Conservation (phyloP, 2,113 vertebrate species). For the Labeo rohita region DNA sequence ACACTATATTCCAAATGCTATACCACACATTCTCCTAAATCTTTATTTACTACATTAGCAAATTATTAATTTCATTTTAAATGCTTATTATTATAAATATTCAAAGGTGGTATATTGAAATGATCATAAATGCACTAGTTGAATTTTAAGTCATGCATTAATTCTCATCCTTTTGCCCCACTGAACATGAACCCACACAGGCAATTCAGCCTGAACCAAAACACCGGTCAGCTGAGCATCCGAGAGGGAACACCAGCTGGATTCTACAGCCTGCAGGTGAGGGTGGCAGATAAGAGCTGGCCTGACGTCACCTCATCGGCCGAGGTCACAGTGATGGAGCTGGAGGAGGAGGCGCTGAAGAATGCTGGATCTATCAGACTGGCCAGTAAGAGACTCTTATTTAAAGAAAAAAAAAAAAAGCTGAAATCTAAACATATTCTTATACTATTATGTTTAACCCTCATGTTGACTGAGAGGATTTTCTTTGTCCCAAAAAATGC, state of each 20-base stretch:
- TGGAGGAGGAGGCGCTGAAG: conserved; percentile 76
- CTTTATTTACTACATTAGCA: background rate
- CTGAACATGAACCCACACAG: conserved; percentile 64
- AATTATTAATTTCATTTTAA: background rate
- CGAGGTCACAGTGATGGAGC: conserved; percentile 79
- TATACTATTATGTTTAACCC: background rate
- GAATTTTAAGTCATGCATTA: background rate
- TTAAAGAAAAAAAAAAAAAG: too few species aligned
- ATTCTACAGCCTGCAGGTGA: conserved; percentile 79
- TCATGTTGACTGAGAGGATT: too few species aligned
- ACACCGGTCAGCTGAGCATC: conserved; percentile 82
- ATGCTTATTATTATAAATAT: background rate
- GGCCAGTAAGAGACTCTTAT: conserved; percentile 73
- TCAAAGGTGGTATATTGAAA: background rate
- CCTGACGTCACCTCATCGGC: conserved; percentile 84
- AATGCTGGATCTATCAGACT: conserved; percentile 82
- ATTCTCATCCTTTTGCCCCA: background rate
- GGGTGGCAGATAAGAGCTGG: conserved; percentile 84
- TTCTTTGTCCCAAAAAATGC: background rate
- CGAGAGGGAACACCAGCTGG: conserved; percentile 80
- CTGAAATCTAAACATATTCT: background rate
- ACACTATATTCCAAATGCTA: background rate
- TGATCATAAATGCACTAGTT: background rate
- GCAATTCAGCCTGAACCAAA: conserved; percentile 83
- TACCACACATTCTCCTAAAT: background rate